These are phyloP conservation scores for Dicranocentrus wangi DNA, from an alignment of 2,888 invertebrate species.

Conservation along the genomic window DNA sequence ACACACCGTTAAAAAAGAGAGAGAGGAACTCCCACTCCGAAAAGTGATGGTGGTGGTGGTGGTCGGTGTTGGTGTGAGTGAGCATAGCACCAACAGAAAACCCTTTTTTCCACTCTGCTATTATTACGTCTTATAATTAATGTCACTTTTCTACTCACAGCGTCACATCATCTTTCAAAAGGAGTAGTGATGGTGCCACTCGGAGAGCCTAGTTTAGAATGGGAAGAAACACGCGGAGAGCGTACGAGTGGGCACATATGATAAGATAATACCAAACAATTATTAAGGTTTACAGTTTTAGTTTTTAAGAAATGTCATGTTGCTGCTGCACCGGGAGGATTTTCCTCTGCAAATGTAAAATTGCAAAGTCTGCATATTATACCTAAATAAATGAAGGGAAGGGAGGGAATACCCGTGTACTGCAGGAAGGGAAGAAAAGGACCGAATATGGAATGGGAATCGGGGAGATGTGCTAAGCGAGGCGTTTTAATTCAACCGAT, in stretches of 20 bases:
- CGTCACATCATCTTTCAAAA: slow-evolving; percentile 28
- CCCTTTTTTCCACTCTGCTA: not conserved
- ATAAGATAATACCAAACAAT: slow-evolving; percentile 13
- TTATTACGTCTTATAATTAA: slow-evolving; percentile 25
- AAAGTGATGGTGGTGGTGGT: no score
- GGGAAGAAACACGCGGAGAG: not conserved
- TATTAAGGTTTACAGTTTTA: not conserved
- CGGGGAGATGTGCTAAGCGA: not conserved
- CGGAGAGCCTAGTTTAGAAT: not conserved
- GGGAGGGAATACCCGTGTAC: not conserved
- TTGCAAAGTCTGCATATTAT: not conserved
- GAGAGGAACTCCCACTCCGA: not conserved
- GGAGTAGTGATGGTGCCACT: not conserved
- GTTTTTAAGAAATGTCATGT: not conserved
- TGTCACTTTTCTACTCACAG: slow-evolving; percentile 41
- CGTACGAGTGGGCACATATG: slow-evolving; percentile 20
- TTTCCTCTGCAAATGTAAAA: not conserved
- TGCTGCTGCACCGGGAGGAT: not conserved
- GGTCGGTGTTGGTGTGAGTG: not conserved
- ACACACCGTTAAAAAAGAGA: not conserved
- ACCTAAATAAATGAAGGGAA: not conserved
- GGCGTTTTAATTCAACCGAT: slow-evolving; percentile 30
- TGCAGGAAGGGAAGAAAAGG: not conserved
- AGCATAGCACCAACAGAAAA: not conserved
- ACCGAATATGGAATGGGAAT: not conserved